Percentiles rank a stretch among this genome's conserved stretches.
phyloP scores from a whole-genome alignment of 1,140 invertebrate species.

The Drosophila arizonae region DNA sequence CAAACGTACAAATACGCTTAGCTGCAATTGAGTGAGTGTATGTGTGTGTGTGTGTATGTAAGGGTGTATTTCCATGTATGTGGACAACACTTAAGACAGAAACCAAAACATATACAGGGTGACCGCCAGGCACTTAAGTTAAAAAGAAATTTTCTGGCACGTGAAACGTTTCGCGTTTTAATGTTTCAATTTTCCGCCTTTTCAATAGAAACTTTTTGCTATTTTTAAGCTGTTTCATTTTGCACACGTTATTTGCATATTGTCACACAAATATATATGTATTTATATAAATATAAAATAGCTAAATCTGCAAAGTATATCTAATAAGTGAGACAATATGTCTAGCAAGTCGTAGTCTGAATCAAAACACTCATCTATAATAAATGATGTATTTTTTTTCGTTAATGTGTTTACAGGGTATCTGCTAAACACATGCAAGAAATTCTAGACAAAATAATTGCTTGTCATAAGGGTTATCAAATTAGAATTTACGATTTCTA shows the following conservation, averaged over 20 bases:
- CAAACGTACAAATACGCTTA: constrained; percentile 26
- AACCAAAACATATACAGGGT: constrained; percentile 34
- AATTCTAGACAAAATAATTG: no score
- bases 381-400: no score
- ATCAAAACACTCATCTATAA: no score
- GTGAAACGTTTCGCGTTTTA: constrained; percentile 13
- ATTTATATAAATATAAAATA: no score
- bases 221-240: constrained; percentile 42
- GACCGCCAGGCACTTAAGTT: constrained; percentile 5
- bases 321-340: no score
- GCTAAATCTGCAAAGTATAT: no score
- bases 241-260: constrained; percentile 25
- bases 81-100: neutral
- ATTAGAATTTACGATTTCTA: no score
- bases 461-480: no score
- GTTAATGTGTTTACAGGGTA: no score
- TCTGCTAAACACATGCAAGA: no score
- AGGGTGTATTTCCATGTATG: neutral
- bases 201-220: constrained; percentile 9
- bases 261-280: no score
- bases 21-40: constrained; percentile 43
- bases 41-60: constrained; percentile 13
- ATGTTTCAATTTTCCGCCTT: neutral
- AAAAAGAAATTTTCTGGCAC: constrained; percentile 28
- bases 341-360: no score